Evolutionary conservation across 1,140 invertebrate species (phyloP), one percentile per base, ranked within the genome.

Genomic region (Heliconius nattereri): DNA sequence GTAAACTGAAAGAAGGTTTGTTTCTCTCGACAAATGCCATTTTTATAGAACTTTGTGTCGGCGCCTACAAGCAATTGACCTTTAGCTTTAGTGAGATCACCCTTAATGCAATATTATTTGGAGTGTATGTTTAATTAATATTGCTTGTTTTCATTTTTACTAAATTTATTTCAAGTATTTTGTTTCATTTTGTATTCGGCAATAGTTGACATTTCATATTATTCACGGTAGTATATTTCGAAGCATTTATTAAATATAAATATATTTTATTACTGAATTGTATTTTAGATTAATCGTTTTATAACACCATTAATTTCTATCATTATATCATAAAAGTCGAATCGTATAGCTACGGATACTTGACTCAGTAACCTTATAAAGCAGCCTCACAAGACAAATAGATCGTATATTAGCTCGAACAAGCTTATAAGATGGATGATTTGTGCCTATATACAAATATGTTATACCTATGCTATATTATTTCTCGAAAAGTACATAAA

Each of bases 31-130:
- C 90, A 91, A 89, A 87, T 81, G 86, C 81, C 84, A 52, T 85
- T 89, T 88, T 91, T 90, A 90, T 86, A 82, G 82, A 57, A 71
- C 80, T 80, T 85, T 88, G 90, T 92, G 88, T 79, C 85, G 79
- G 78, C 79, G 80, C 85, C 78, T 85, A 81, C 85, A 84, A 86
- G 85, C 86, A 88, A 88, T 83, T 86, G 88, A 91, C 90, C 87
- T 92, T 90, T 90, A 82, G 60, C 83, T 83, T 86, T 85, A 83
- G 83, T 80, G 75, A 74, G 29, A 49, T 80, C 70, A 76, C 40
- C 26, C 73, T 29, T 72, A 66, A 77, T 60, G 71, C 60, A 45
- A 80, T 49, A 49, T 54, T 72, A 26, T 80, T 35, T 45, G 37
- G 23, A 66, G 60, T 26, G 9, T 66, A 23, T 66, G n/a, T 66